Evolutionary conservation across 2,888 invertebrate species (phyloP).

Genomic region (Plagodis dolabraria): DNA sequence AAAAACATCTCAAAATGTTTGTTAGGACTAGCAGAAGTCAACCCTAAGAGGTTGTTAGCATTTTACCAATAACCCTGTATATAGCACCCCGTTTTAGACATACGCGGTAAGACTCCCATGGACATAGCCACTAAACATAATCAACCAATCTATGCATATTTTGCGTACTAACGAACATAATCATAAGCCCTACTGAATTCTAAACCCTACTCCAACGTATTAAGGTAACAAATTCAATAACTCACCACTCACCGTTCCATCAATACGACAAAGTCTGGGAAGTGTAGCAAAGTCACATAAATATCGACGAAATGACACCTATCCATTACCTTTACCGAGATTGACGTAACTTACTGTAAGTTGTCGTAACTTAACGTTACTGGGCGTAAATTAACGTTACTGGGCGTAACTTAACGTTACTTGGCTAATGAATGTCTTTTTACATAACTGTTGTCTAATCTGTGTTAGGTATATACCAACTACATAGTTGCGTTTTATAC

Average conservation of each 20-base stretch:
- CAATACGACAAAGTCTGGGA: constrained; percentile 17
- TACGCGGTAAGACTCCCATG: too few species aligned
- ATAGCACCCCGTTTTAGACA: too few species aligned
- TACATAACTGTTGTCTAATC: too few species aligned
- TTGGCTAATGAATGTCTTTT: constrained; percentile 11
- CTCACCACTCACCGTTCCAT: constrained; percentile 5
- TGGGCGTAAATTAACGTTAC: constrained; percentile 21
- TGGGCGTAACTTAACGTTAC: constrained; percentile 18
- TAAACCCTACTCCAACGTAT: constrained; percentile 6
- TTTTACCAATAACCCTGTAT: too few species aligned
- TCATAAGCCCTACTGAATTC: background rate
- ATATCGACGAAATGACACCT: constrained; percentile 30
- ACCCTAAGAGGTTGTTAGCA: too few species aligned
- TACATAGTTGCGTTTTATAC: too few species aligned
- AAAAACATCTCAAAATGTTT: too few species aligned
- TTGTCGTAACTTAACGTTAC: constrained; percentile 16
- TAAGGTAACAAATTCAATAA: constrained; percentile 11
- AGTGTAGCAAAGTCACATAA: constrained; percentile 26
- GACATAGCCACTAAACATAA: too few species aligned
- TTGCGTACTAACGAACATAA: background rate
- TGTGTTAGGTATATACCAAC: too few species aligned
- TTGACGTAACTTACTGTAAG: constrained; percentile 20
- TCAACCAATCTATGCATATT: too few species aligned
- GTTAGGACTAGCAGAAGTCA: too few species aligned
- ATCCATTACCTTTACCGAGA: constrained; percentile 31